Evolutionary conservation across 1,140 invertebrate genomes (phyloP).

Genomic region (Leptinotarsa defecta): DNA sequence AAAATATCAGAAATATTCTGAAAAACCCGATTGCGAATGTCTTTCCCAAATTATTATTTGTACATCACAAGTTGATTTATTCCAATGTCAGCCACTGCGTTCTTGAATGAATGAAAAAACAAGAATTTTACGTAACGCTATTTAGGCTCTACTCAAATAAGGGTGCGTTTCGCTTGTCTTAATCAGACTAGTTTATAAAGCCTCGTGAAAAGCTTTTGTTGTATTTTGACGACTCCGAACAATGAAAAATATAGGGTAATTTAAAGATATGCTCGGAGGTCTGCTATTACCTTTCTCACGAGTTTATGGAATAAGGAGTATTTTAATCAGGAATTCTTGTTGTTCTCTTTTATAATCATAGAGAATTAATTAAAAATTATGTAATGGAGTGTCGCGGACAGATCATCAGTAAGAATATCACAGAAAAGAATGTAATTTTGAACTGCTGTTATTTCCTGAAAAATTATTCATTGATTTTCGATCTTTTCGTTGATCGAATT

Average conservation of each 20-base stretch:
- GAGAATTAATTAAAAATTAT: too few species aligned
- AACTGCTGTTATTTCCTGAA: too few species aligned
- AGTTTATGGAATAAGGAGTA: neutral
- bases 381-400: too few species aligned
- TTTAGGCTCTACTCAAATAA: conserved; percentile 35
- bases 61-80: too few species aligned
- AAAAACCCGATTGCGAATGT: too few species aligned
- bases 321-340: neutral
- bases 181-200: conserved; percentile 55
- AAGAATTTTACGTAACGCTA: conserved; percentile 47
- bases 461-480: too few species aligned
- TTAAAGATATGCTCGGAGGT: conserved; percentile 40
- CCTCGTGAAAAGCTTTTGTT: conserved; percentile 50
- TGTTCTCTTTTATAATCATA: neutral
- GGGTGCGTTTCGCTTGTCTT: conserved; percentile 47
- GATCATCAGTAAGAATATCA: too few species aligned
- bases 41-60: too few species aligned
- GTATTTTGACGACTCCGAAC: conserved; percentile 52
- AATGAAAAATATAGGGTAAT: conserved; percentile 49
- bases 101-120: conserved; percentile 44
- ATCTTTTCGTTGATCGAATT: too few species aligned
- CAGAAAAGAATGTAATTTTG: too few species aligned
- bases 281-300: conserved; percentile 19
- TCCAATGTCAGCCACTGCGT: neutral
- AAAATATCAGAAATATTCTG: too few species aligned